Percentiles rank a stretch among this genome's conserved stretches.
phyloP scores from a whole-genome alignment of 2,113 vertebrate species.

The Entomyzon cyanotis region DNA sequence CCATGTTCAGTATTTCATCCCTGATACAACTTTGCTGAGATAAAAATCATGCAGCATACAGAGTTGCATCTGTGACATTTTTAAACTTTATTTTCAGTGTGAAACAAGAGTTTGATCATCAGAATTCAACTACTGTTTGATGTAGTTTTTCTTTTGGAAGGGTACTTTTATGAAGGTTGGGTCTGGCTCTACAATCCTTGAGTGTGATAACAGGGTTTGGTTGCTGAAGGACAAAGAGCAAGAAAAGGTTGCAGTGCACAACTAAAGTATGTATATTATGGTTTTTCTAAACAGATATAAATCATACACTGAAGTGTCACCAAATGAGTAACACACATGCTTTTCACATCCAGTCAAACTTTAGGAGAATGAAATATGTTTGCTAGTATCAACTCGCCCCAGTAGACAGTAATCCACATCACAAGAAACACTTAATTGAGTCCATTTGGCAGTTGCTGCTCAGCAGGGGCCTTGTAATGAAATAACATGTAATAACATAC shows the following conservation, averaged over 20 bases:
- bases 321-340: background rate
- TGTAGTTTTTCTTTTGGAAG: background rate
- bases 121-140: background rate
- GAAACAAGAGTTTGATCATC: background rate
- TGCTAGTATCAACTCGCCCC: conserved; percentile 20
- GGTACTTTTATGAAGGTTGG: background rate
- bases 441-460: conserved; percentile 46
- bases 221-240: background rate
- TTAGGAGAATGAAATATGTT: conserved; percentile 53
- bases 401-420: conserved; percentile 40
- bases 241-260: background rate
- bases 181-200: background rate
- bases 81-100: background rate
- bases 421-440: conserved; percentile 61
- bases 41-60: background rate
- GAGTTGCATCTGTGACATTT: background rate
- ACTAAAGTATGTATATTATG: background rate
- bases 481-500: conserved; percentile 63
- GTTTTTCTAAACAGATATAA: conserved; percentile 30
- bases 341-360: conserved; percentile 45
- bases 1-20: background rate
- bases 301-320: conserved; percentile 13
- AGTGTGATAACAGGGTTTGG: background rate
- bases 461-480: conserved; percentile 56
- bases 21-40: background rate